A percentile compares a stretch with the other conserved stretches of the same genome.
These are phyloP conservation scores for Ctenodactylus gundi DNA, from an alignment of 2,113 vertebrate species.

Conservation along the genomic window DNA sequence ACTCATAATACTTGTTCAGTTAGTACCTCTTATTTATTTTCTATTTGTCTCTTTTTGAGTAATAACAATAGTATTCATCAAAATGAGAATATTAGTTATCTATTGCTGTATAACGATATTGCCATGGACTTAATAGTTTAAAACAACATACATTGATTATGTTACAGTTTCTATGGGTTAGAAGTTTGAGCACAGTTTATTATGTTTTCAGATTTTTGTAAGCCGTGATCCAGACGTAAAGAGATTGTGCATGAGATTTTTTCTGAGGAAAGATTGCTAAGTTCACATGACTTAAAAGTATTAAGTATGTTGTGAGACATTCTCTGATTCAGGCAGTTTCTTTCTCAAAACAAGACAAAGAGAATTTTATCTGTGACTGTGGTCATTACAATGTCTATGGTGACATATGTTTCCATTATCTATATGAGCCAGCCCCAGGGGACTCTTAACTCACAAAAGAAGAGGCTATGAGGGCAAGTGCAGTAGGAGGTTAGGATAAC, in stretches of 20 bases:
- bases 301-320: background rate
- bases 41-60: background rate
- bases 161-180: background rate
- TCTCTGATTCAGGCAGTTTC: no score
- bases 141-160: background rate
- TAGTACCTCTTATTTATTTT: background rate
- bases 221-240: background rate
- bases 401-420: background rate
- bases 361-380: background rate
- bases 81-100: background rate
- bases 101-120: background rate
- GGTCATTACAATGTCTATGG: background rate
- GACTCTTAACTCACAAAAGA: background rate
- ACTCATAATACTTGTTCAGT: background rate
- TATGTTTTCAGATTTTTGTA: background rate
- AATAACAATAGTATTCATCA: background rate
- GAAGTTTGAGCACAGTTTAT: background rate
- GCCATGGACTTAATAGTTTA: background rate
- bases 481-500: background rate
- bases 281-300: background rate
- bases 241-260: background rate
- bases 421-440: background rate
- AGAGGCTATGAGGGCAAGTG: background rate
- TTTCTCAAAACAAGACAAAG: background rate
- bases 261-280: background rate